Evolutionary conservation across 2,113 vertebrate species (phyloP).

Genomic region (Octodon degus): DNA sequence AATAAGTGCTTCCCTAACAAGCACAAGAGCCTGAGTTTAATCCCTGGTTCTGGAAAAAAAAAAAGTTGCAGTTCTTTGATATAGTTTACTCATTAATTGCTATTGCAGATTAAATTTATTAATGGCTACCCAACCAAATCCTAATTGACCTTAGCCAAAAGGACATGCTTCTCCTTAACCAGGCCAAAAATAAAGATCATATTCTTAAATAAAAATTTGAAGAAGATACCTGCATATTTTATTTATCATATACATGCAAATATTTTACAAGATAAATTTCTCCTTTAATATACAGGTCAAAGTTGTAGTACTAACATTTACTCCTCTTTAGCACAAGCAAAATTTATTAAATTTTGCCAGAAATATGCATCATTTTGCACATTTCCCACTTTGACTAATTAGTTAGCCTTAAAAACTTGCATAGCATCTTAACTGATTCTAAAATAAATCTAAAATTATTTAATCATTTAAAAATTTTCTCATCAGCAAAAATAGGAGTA

Average conservation of each 20-base stretch:
- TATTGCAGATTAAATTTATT: not conserved
- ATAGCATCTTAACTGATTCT: not conserved
- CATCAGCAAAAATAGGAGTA: constrained; percentile 32
- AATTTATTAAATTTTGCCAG: not conserved
- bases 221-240: not conserved
- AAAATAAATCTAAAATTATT: constrained; percentile 18
- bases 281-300: not conserved
- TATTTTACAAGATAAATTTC: not conserved
- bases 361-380: not conserved
- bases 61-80: not conserved
- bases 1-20: too few species aligned
- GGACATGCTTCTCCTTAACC: not conserved
- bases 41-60: too few species aligned
- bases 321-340: not conserved
- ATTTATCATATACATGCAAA: not conserved
- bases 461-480: constrained; percentile 3
- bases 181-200: not conserved
- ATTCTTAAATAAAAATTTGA: not conserved
- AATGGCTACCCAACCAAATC: not conserved
- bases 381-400: not conserved
- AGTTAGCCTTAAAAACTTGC: not conserved
- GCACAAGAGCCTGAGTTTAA: too few species aligned
- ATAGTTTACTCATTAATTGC: not conserved
- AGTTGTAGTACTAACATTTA: not conserved
- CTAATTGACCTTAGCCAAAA: not conserved